Base-by-base conservation (phyloP, 1,140 invertebrate species). In the Nilaparvata lugens region DNA sequence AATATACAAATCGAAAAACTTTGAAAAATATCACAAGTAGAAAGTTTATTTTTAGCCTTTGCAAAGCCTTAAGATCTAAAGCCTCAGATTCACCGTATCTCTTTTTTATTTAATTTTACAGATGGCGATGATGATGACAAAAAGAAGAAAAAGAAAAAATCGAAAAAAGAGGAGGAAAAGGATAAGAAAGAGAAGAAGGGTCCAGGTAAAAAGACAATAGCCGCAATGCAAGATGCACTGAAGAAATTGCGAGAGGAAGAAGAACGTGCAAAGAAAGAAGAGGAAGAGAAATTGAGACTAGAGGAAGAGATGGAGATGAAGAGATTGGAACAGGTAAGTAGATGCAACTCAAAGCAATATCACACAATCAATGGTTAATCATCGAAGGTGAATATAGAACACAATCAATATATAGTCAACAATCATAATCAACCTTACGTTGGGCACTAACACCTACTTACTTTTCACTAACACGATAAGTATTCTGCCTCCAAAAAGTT, bases 231-330 rank as follows among this genome's bases (percentile, higher is more conserved):
- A 74, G 91, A 93, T 73, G 85, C 88, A 31, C 75, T 94, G 6
- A 89, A 85, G 67, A 89, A 89, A 73, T 77, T 89, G n/a, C 89
- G 89, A 71, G 92, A 95, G 73, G 92, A 94, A 69, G 91, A 96
- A 74, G 92, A 96, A 70, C 79, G 83, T 56, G 68, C 83, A 21
- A 75, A 83, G 64, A 79, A 76, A 63, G 87, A 93, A 73, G 89
- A 94, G 72, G 90, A 93, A 68, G 91, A 94, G 73, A 80, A 82
- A 64, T 77, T 89, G 18, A 80, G 76, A 21, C 78, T 81, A 65
- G 83, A 86, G 70, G 89, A 92, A 70, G 83, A 90, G 69, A 79
- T 83, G 21, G 88, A 91, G 70, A 75, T 76, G 55, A 80, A 81
- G 24, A 80, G 87, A 53, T 74, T 87, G 60, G 89, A 92, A 76